Conservation (phyloP, 2,888 invertebrate genomes). For the Caradrina kadenii region DNA sequence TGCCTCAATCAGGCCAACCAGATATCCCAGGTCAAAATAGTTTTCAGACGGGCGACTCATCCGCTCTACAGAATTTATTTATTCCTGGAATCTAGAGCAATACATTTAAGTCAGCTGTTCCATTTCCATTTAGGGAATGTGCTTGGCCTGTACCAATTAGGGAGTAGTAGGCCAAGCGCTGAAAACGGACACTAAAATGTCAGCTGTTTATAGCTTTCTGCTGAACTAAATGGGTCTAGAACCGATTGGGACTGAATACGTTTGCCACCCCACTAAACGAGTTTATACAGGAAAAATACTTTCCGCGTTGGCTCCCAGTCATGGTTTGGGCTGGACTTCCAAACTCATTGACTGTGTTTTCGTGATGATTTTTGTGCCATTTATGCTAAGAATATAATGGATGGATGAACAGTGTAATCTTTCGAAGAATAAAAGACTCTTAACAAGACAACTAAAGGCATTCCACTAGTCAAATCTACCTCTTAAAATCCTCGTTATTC, state of each 20-base stretch:
- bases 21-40: neutral
- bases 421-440: too few species aligned
- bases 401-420: too few species aligned
- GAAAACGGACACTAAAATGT: constrained; percentile 27
- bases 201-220: constrained; percentile 16
- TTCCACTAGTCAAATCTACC: too few species aligned
- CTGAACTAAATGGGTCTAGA: neutral
- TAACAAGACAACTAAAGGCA: too few species aligned
- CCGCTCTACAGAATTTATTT: constrained; percentile 6
- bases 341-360: too few species aligned
- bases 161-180: constrained; percentile 15
- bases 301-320: too few species aligned
- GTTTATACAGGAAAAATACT: too few species aligned
- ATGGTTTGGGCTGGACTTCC: too few species aligned
- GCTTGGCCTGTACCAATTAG: constrained; percentile 26
- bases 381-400: too few species aligned
- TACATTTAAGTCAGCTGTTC: constrained; percentile 19
- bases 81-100: constrained; percentile 45
- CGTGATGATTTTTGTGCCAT: too few species aligned
- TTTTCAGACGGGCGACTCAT: neutral
- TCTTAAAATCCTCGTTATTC: too few species aligned
- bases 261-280: neutral
- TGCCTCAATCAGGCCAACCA: neutral
- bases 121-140: constrained; percentile 29
- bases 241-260: neutral